Conservation (phyloP, 1,140 invertebrate species). For the Orchestia grillus region DNA sequence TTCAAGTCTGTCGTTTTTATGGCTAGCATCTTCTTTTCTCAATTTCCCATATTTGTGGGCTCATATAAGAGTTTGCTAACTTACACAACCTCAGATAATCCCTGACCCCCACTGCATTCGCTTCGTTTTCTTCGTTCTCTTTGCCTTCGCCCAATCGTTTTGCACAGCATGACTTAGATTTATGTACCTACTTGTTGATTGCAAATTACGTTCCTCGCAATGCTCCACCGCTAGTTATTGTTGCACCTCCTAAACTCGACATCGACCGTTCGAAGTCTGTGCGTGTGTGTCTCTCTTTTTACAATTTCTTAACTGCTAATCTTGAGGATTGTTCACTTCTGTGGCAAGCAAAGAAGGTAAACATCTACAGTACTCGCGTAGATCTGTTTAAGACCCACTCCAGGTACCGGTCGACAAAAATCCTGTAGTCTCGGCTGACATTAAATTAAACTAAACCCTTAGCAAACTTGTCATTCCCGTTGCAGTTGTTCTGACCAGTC, state of each 20-base stretch:
- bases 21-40: background rate
- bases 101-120: background rate
- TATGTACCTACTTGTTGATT: background rate
- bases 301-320: conserved; percentile 2
- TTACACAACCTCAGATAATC: background rate
- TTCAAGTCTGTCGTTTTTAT: background rate
- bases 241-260: background rate
- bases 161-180: background rate
- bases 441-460: too few species aligned
- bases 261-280: background rate
- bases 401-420: background rate
- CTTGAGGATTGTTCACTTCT: conserved; percentile 46
- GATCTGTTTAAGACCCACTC: background rate
- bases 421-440: background rate
- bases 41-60: background rate
- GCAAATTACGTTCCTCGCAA: background rate
- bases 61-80: background rate
- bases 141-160: background rate
- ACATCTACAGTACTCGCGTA: background rate
- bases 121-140: background rate
- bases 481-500: too few species aligned
- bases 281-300: conserved; percentile 1
- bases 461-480: too few species aligned
- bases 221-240: background rate
- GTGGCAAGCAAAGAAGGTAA: conserved; percentile 26